phyloP scores from a whole-genome alignment of 2,113 vertebrate species.

The Anolis sagrei region DNA sequence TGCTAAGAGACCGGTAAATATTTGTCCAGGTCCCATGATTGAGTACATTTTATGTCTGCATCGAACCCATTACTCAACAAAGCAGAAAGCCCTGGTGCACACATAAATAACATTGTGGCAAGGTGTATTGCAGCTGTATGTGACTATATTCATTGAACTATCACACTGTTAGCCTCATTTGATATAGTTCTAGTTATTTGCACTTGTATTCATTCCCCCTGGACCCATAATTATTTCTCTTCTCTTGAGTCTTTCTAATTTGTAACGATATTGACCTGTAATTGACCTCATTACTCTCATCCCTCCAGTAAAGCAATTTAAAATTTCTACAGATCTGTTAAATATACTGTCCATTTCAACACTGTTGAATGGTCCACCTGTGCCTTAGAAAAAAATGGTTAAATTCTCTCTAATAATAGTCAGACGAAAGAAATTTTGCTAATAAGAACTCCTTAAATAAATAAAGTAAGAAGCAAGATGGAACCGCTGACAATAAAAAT shows the following conservation, averaged over 20 bases:
- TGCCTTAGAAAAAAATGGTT: constrained; percentile 25
- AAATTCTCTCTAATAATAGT: constrained; percentile 31
- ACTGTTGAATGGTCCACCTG: neutral
- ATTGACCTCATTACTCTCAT: constrained; percentile 51
- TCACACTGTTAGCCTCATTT: constrained; percentile 42
- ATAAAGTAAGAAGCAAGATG: constrained; percentile 9
- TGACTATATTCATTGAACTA: constrained; percentile 26
- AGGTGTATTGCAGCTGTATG: constrained; percentile 12
- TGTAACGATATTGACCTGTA: constrained; percentile 46
- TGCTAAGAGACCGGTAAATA: neutral
- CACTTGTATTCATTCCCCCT: constrained; percentile 33
- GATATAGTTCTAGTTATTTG: constrained; percentile 35
- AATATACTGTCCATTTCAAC: constrained; percentile 28
- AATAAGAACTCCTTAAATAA: constrained; percentile 47
- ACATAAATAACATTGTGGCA: neutral
- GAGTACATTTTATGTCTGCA: neutral
- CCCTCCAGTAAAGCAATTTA: constrained; percentile 52
- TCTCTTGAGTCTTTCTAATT: constrained; percentile 48
- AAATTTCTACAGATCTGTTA: constrained; percentile 52
- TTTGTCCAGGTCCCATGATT: neutral
- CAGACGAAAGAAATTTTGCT: constrained; percentile 54
- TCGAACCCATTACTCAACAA: neutral
- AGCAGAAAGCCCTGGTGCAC: constrained; percentile 12
- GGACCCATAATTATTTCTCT: constrained; percentile 31
- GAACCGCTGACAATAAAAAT: constrained; percentile 56